Evolutionary conservation across 2,797 vertebrate genomes (phyloP), one percentile per base, ranked within the genome.

Genomic region (Takifugu ocellatus): DNA sequence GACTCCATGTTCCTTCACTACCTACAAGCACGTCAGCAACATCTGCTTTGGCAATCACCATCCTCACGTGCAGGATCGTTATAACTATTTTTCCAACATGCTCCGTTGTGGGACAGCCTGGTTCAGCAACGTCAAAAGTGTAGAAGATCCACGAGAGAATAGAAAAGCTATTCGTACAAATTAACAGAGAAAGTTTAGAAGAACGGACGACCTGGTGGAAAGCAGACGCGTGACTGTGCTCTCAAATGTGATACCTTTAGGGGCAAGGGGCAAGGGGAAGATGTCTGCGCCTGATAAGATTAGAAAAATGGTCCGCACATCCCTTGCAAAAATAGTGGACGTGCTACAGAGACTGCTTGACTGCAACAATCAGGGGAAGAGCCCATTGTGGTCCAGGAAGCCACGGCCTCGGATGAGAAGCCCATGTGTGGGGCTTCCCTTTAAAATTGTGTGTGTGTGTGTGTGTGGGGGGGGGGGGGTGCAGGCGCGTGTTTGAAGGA

Each of bases 281-380:
- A 90, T 90, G 90, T 91, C 89, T 90, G 81, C 61, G 39, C 48
- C 53, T 70, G 90, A 93, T 92, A 91, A 90, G 83, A 53, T 58
- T 39, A 72, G 81, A 87, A 90, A 90, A 88, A 86, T 77, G 58
- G 50, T 49, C 44, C 27, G 77, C 81, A 79, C 80, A 78, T 88
- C 79, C 66, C 66, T 68, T 85, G 87, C 82, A 86, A 90, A 84
- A 88, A 83, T 75, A 79, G 68, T 59, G 60, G 55, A 62, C 72
- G 55, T 74, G 77, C 77, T 79, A 77, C 60, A 70, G 81, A 78
- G 74, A 77, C 45, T 45, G 63, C 61, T 31, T 29, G 51, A 27
- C 36, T 42, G 17, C 52, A 87, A 92, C 91, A 92, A 92, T 93
- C 66, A 52, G 56, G 88, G 92, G 91, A 91, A 92, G 85, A 85